These are phyloP conservation scores for Zoroaster sp. DNA, from an alignment of 53 echinoderm and acorn worm species.

Conservation along the genomic window DNA sequence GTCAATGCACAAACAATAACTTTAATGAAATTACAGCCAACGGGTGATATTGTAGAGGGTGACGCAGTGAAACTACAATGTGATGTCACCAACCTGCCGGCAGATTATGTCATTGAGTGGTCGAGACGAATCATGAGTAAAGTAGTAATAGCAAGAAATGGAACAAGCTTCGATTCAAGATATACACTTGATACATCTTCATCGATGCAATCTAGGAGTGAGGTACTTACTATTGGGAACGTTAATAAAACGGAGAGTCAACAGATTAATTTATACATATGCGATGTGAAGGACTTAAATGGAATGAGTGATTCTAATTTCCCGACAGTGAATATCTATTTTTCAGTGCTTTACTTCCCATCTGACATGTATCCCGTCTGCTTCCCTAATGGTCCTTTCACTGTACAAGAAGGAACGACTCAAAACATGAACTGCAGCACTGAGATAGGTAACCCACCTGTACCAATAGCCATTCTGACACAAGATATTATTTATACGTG, in stretches of 20 bases:
- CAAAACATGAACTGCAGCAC: neutral
- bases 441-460: neutral
- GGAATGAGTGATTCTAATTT: neutral
- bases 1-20: neutral
- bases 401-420: slow-evolving; percentile 1
- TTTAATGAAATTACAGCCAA: neutral
- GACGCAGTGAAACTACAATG: neutral
- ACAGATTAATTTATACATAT: neutral
- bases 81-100: neutral
- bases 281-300: neutral
- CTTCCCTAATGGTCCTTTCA: slow-evolving; percentile 15
- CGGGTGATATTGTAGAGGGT: neutral
- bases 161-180: neutral
- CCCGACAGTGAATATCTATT: neutral
- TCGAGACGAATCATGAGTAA: neutral
- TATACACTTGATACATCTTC: neutral
- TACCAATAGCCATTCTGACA: neutral
- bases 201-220: neutral
- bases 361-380: neutral
- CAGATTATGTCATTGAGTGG: neutral
- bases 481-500: neutral
- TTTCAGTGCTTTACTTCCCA: slow-evolving; percentile 40
- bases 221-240: neutral
- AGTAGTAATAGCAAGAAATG: neutral
- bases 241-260: neutral